A percentile compares a stretch with the other conserved stretches of the same genome.
Conservation (phyloP, 1,140 invertebrate genomes). For the Odontomachus brunneus region DNA sequence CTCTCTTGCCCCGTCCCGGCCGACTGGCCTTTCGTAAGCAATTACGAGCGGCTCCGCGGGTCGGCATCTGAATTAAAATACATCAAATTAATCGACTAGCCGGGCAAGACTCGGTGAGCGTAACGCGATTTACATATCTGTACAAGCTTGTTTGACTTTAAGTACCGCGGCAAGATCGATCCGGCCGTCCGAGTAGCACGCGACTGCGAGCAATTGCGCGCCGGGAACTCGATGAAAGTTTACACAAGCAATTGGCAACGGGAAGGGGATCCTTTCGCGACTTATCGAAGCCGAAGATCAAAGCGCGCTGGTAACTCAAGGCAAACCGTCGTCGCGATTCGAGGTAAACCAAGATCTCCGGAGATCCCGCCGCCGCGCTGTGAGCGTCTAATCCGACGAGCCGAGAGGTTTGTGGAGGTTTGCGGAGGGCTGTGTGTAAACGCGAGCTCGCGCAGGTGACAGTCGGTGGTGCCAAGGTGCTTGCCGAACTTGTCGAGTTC, state of each 20-base stretch:
- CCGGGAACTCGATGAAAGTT: conserved; percentile 68
- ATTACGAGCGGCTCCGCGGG: conserved; percentile 28
- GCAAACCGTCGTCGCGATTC: conserved; percentile 74
- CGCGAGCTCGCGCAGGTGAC: conserved; percentile 60
- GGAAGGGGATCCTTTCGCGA: conserved; percentile 65
- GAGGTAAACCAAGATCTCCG: conserved; percentile 73
- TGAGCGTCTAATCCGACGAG: conserved; percentile 52
- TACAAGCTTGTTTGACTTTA: conserved; percentile 61
- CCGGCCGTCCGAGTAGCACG: conserved; percentile 47
- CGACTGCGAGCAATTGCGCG: conserved; percentile 55
- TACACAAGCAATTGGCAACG: conserved; percentile 65
- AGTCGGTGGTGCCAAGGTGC: conserved; percentile 46
- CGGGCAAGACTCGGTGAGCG: conserved; percentile 48
- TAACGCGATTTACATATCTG: conserved; percentile 59
- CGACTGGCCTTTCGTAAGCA: conserved; percentile 33
- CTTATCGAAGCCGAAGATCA: conserved; percentile 76
- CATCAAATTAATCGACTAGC: conserved; percentile 58
- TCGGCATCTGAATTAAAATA: conserved; percentile 45
- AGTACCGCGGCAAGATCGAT: conserved; percentile 54
- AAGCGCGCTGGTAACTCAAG: conserved; percentile 70
- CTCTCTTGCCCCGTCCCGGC: not conserved
- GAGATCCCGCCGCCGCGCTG: conserved; percentile 27
- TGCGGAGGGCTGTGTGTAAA: conserved; percentile 63
- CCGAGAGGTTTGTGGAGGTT: conserved; percentile 10
- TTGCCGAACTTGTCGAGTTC: conserved; percentile 62